These are phyloP conservation scores for Aleiodes leptofemur DNA, from an alignment of 2,888 invertebrate species.

Conservation along the genomic window DNA sequence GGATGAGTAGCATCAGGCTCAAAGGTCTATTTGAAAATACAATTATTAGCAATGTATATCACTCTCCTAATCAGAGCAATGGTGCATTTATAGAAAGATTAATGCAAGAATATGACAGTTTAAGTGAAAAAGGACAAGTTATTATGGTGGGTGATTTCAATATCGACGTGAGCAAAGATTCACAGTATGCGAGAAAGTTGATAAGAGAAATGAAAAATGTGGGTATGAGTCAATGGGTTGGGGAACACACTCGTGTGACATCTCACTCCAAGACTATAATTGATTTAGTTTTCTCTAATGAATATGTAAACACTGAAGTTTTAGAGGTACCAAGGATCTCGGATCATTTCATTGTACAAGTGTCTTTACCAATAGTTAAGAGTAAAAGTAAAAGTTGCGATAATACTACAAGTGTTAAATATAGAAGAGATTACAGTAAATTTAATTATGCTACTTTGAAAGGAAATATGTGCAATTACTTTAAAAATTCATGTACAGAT, in stretches of 20 bases:
- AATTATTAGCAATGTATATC: background rate
- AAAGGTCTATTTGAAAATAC: background rate
- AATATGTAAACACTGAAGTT: background rate
- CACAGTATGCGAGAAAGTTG: background rate
- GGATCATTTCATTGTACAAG: background rate
- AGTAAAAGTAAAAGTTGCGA: background rate
- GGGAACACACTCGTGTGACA: background rate
- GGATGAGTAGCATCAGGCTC: background rate
- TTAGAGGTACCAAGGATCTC: background rate
- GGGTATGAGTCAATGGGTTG: background rate
- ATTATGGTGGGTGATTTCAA: too few relatives aligned
- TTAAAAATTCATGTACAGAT: too few relatives aligned
- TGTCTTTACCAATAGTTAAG: background rate
- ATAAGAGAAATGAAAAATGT: background rate
- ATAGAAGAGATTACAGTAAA: background rate
- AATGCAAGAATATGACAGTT: background rate
- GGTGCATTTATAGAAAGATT: background rate
- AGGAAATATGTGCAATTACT: too few relatives aligned
- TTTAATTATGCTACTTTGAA: background rate
- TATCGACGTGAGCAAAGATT: too few relatives aligned
- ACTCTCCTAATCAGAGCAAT: background rate
- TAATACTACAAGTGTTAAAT: background rate
- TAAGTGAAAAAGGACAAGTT: background rate
- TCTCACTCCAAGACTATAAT: background rate
- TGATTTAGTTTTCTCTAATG: background rate